Evolutionary conservation across 2,797 vertebrate species (phyloP).

Genomic region (Microctenopoma lineatum): DNA sequence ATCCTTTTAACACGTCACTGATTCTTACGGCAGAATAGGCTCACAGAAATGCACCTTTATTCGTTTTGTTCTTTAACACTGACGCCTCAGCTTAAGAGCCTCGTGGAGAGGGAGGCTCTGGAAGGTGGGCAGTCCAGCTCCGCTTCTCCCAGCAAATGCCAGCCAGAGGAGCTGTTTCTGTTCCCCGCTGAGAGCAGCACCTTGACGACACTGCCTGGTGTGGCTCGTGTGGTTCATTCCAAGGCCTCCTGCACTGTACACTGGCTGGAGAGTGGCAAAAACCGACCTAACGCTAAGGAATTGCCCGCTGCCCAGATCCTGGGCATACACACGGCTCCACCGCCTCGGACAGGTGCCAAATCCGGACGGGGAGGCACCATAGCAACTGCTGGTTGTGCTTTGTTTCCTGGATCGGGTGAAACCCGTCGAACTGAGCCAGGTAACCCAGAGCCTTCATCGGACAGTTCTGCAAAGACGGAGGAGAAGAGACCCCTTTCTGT

Average conservation of each 20-base stretch:
- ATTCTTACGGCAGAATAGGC: too few relatives aligned
- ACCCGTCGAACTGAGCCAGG: slow-evolving; percentile 64
- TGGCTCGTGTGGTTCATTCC: slow-evolving; percentile 97
- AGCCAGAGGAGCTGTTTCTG: slow-evolving; percentile 89
- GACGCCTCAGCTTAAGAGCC: slow-evolving; percentile 88
- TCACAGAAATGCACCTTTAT: background rate
- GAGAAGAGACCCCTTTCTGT: slow-evolving; percentile 59
- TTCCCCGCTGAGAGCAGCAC: slow-evolving; percentile 93
- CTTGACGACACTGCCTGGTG: slow-evolving; percentile 90
- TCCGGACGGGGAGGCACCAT: slow-evolving; percentile 60
- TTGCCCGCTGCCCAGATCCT: slow-evolving; percentile 94
- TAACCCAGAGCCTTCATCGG: slow-evolving; percentile 44
- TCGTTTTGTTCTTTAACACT: slow-evolving; percentile 65
- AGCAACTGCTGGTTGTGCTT: slow-evolving; percentile 24
- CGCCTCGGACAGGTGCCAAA: slow-evolving; percentile 61
- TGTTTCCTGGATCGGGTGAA: slow-evolving; percentile 46
- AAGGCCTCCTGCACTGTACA: slow-evolving; percentile 98
- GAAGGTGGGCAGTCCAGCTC: slow-evolving; percentile 74
- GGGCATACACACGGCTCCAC: slow-evolving; percentile 85
- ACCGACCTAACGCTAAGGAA: slow-evolving; percentile 89
- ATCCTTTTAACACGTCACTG: slow-evolving; percentile 86
- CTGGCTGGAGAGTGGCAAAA: slow-evolving; percentile 95
- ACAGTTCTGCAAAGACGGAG: slow-evolving; percentile 62
- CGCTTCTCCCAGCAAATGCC: slow-evolving; percentile 72
- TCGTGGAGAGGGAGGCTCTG: slow-evolving; percentile 90